phyloP scores from a whole-genome alignment of 1,140 invertebrate species.

The Zelostemma sp. region DNA sequence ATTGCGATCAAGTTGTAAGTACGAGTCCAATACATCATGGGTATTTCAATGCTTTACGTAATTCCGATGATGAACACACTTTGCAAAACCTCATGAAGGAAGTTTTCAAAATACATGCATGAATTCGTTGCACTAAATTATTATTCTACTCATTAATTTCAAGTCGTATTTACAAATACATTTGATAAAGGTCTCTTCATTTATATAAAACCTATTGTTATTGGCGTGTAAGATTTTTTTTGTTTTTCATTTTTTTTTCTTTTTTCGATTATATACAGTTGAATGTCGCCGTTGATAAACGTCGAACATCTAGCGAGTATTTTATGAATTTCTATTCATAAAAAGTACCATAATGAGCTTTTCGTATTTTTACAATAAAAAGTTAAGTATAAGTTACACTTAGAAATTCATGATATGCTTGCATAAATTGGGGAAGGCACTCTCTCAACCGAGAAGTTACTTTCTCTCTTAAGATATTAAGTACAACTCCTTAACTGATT shows the following conservation, averaged over 20 bases:
- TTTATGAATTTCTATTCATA: slow-evolving; percentile 26
- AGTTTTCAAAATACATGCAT: slow-evolving; percentile 17
- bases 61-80: slow-evolving; percentile 16
- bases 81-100: slow-evolving; percentile 12
- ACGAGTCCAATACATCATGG: too few relatives aligned
- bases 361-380: slow-evolving; percentile 22
- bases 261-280: slow-evolving; percentile 52
- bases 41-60: slow-evolving; percentile 9
- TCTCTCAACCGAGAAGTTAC: slow-evolving; percentile 29
- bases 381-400: slow-evolving; percentile 13
- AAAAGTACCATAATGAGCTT: slow-evolving; percentile 22
- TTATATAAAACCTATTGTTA: slow-evolving; percentile 44
- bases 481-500: slow-evolving; percentile 30
- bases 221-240: too few relatives aligned
- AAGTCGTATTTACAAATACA: slow-evolving; percentile 52
- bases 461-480: slow-evolving; percentile 27
- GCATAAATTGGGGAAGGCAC: slow-evolving; percentile 20
- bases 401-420: slow-evolving; percentile 28
- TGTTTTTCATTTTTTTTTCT: too few relatives aligned
- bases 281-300: slow-evolving; percentile 31
- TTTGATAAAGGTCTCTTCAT: slow-evolving; percentile 42
- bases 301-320: slow-evolving; percentile 33
- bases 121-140: slow-evolving; percentile 37
- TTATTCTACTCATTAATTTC: slow-evolving; percentile 28
- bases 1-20: too few relatives aligned